Percentiles rank a stretch among this genome's conserved stretches.
Conservation (phyloP, 2,113 vertebrate species). For the Paramormyrops kingsleyae region DNA sequence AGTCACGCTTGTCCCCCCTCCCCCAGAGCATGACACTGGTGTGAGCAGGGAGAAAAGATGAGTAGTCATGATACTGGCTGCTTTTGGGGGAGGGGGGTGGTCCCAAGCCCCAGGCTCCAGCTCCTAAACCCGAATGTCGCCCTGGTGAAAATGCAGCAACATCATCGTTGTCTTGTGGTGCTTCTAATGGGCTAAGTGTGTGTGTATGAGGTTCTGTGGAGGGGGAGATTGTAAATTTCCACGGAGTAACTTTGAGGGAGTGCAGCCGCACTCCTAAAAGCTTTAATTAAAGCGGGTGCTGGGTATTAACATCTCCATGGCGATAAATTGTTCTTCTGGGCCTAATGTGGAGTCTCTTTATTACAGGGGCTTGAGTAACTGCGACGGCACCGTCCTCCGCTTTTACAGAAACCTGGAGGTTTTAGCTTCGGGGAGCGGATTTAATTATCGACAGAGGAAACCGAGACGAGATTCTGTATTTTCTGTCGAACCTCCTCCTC, state of each 20-base stretch:
- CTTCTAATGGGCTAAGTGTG: background rate
- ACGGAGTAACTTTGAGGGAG: background rate
- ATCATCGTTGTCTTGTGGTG: background rate
- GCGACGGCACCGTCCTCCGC: background rate
- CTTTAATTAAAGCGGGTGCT: conserved; percentile 4
- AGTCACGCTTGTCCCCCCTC: background rate
- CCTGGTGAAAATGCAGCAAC: background rate
- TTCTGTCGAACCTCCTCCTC: background rate
- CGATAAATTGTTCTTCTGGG: background rate
- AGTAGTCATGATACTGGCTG: background rate
- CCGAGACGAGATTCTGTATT: background rate
- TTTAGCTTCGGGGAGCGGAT: background rate
- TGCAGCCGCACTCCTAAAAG: background rate
- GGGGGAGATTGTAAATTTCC: background rate
- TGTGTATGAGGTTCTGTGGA: background rate
- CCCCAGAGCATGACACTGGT: background rate
- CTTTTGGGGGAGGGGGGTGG: background rate
- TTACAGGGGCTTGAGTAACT: background rate
- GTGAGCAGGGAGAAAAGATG: background rate
- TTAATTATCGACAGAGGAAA: background rate
- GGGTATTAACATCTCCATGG: conserved; percentile 6
- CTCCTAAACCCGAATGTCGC: background rate
- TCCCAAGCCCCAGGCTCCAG: background rate
- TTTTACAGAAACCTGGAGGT: background rate
- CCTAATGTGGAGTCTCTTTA: background rate